Conservation (phyloP, 23 tunicate genomes). For the Botrylloides violaceus region DNA sequence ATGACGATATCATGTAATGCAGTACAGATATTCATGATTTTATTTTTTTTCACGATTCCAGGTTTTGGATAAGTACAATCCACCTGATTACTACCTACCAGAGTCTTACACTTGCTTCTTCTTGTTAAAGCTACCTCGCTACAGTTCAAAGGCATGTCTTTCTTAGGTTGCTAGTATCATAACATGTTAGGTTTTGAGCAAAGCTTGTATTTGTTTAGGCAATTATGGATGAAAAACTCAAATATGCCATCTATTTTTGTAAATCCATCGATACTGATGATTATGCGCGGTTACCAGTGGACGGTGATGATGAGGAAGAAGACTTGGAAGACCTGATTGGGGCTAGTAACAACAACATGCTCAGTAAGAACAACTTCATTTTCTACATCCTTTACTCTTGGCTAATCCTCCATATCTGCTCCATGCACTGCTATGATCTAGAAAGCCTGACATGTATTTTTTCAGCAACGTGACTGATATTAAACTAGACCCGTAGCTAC, state of each 20-base stretch:
- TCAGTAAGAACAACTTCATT: too few species aligned
- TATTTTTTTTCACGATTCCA: background rate
- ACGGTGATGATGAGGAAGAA: constrained; percentile 25
- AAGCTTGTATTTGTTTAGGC: constrained; percentile 10
- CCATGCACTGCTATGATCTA: too few species aligned
- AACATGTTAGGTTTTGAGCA: too few species aligned
- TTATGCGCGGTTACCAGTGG: constrained; percentile 59
- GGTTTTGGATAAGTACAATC: constrained; percentile 82
- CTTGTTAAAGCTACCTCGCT: constrained; percentile 71
- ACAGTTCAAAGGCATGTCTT: constrained; percentile 52
- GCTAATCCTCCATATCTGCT: too few species aligned
- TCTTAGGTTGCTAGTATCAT: background rate
- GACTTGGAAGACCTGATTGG: constrained; percentile 25
- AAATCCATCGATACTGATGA: constrained; percentile 94
- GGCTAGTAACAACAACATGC: constrained; percentile 8
- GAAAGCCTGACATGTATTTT: too few species aligned
- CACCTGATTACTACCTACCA: constrained; percentile 79
- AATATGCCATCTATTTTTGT: constrained; percentile 89
- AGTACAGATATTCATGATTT: background rate
- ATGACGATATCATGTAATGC: background rate
- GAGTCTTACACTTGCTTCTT: constrained; percentile 91
- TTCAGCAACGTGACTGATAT: too few species aligned
- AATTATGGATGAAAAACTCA: constrained; percentile 63
- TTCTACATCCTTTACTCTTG: too few species aligned
- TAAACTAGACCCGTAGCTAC: too few species aligned